These are phyloP conservation scores for Martes flavigula DNA, from an alignment of 2,797 vertebrate genomes.

Conservation along the genomic window DNA sequence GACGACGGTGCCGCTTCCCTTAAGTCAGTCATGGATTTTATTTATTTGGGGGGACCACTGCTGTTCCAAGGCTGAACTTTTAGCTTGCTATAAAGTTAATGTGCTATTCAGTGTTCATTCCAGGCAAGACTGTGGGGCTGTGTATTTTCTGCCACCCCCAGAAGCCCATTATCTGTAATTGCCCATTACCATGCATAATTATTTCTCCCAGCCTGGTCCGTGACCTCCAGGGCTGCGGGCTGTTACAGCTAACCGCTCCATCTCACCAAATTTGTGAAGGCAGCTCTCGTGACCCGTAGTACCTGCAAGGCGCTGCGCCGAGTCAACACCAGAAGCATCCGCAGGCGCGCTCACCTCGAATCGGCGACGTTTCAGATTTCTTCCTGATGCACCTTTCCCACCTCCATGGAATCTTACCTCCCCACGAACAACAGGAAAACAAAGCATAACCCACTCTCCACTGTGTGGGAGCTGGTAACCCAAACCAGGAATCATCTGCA, in stretches of 20 bases:
- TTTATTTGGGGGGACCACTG: neutral
- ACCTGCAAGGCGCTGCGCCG: conserved; percentile 56
- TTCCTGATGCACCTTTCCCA: neutral
- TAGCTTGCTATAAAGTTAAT: conserved; percentile 86
- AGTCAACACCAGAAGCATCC: conserved; percentile 10
- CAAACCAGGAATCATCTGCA: conserved; percentile 53
- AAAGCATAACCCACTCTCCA: conserved; percentile 46
- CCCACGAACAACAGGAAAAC: conserved; percentile 11
- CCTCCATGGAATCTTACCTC: neutral
- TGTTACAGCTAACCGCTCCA: conserved; percentile 79
- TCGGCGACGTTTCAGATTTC: neutral
- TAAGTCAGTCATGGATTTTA: conserved; percentile 66
- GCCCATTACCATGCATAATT: conserved; percentile 86
- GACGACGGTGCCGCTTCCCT: conserved; percentile 38
- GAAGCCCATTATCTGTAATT: conserved; percentile 87
- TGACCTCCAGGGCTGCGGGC: conserved; percentile 79
- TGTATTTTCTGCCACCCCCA: conserved; percentile 82
- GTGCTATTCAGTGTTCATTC: conserved; percentile 84
- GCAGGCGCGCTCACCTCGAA: neutral
- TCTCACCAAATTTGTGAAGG: conserved; percentile 80
- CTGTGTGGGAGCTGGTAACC: conserved; percentile 53
- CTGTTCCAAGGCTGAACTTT: conserved; percentile 78
- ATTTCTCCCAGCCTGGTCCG: conserved; percentile 82
- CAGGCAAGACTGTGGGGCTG: conserved; percentile 77
- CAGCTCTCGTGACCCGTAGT: conserved; percentile 81